Evolutionary conservation across 2,888 invertebrate species (phyloP), one percentile per base, ranked within the genome.

Genomic region (Patella depressa): DNA sequence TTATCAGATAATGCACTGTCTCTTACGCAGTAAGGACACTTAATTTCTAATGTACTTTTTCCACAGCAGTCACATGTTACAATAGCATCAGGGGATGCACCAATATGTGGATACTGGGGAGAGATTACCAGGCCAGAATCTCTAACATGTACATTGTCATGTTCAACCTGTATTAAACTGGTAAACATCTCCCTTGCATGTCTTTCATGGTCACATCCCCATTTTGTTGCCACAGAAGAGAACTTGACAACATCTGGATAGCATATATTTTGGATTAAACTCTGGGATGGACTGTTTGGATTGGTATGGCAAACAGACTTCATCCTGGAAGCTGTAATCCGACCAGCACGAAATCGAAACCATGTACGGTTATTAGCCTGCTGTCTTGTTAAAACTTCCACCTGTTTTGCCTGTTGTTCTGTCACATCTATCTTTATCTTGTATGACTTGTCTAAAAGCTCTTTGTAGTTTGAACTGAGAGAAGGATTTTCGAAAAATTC

Each of bases 51-150:
- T 11, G 29, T 3, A 19, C 69, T 59, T 57, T 53, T 54, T 4
- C 79, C 79, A 57, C 76, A 79, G 19, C 79, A 79, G 54, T 79
- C 76, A 79, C 79, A 79, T 3, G 74, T 65, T 17, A 71, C 45
- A 7, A 74, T 17, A 9, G 71, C 79, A 77, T 77, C 79, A 24
- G 77, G 77, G 7, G 74, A 74, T 15, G 79, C 79, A n/a, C 77
- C 79, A 53, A 79, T 53, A 11, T 72, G 45, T 24, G 79, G 74
- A 19, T 34, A 12, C 17, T 72, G 19, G 14, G 73, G 53, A 45
- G 54, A 73, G 2, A 79, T 70, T 12, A 72, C 19, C 15, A 79
- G 70, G 7, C 77, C 79, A 71, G 24, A 17, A 1, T 69, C 73
- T 14, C 73, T n/a, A 2, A 79, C 11, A 17, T n/a, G 55, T 5